Base-by-base conservation (phyloP, 2,797 vertebrate genomes). In the Champsocephalus esox region DNA sequence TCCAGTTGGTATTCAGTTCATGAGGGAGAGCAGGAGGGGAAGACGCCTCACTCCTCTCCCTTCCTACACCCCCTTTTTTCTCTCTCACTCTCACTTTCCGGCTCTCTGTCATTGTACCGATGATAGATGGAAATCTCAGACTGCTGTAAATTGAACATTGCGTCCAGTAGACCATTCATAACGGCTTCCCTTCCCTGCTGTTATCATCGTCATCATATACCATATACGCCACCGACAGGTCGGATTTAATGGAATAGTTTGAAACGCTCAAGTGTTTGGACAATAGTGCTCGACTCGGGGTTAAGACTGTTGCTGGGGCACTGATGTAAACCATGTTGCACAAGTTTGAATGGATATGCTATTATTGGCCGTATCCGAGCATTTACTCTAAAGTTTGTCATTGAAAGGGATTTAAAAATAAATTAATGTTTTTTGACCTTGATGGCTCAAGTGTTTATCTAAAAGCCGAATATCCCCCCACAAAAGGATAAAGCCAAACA, bases 131-230 rank as follows among this genome's bases (percentile, higher is more conserved):
- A 92, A 89, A 91, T 90, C 86, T 90, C 82, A 60, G 72, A 62
- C 83, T 57, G 83, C 87, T 89, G 85, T 90, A 93, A 93, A 92
- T 88, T 91, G 88, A 92, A 93, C 88, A 87, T 64, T 79, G 79
- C 64, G 44, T 87, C 89, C 80, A 76, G 74, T 73, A 52, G 73
- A 86, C 88, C 87, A 81, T 88, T 90, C 89, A 87, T 73, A 84
- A 82, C 41, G 12, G 49, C 58, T 28, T 70, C 72, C 79, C 73
- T 60, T 79, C 72, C 67, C 66, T 4, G 76, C 80, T 43, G 73
- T 80, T 84, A 87, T 91, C 89, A 44, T 66, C 32, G 59, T 76
- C 86, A 81, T 90, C 70, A 49, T 9, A 81, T 73, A 10, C 51
- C 45, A 44, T 51, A 34, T 64, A 77, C 19, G 73, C 72, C 8